These are phyloP conservation scores for Calyptommatus sinebrachiatus DNA, from an alignment of 2,113 vertebrate species.

Conservation along the genomic window DNA sequence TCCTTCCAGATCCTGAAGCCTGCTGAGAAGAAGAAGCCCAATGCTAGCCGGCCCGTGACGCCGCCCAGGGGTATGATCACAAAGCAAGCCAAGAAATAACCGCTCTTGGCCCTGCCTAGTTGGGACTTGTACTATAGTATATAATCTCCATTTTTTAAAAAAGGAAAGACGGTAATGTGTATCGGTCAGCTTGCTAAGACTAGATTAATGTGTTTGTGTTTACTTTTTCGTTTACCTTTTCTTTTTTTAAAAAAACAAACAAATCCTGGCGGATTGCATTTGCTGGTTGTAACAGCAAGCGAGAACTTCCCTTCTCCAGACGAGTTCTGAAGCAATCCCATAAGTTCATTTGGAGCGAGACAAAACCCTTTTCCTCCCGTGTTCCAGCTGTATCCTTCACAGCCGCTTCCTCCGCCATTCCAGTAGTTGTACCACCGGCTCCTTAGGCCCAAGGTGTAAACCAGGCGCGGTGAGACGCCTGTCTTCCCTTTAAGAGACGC, in stretches of 20 bases:
- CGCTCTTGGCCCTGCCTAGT: constrained; percentile 64
- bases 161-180: constrained; percentile 69
- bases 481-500: constrained; percentile 66
- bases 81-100: constrained; percentile 97
- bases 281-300: constrained; percentile 78
- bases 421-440: constrained; percentile 53
- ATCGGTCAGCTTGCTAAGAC: constrained; percentile 78
- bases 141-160: constrained; percentile 76
- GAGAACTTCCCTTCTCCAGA: constrained; percentile 63
- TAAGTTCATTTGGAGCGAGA: constrained; percentile 42
- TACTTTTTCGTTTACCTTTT: constrained; percentile 41
- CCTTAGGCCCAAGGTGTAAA: constrained; percentile 49
- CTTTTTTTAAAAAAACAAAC: constrained; percentile 34
- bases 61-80: constrained; percentile 96
- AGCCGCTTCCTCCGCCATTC: constrained; percentile 69
- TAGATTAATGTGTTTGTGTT: constrained; percentile 75
- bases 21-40: constrained; percentile 97
- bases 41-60: constrained; percentile 93
- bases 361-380: constrained; percentile 66
- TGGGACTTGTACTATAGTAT: constrained; percentile 78
- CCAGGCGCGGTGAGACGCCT: constrained; percentile 68
- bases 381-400: constrained; percentile 82
- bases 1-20: constrained; percentile 92
- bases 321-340: constrained; percentile 54
- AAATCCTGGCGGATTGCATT: constrained; percentile 66